phyloP scores from a whole-genome alignment of 2,888 invertebrate species.

The Clostera curtula region DNA sequence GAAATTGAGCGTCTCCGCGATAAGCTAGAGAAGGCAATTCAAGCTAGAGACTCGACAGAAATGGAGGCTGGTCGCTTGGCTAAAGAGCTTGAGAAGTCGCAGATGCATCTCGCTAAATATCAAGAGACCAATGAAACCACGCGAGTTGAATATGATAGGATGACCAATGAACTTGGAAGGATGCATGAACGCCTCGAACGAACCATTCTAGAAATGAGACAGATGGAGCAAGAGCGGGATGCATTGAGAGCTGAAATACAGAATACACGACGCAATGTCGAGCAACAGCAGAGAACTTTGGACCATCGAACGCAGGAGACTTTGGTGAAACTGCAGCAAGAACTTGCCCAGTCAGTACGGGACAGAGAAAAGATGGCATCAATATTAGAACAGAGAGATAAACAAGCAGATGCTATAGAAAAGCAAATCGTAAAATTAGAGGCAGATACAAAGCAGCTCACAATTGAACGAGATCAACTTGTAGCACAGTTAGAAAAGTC shows the following conservation, averaged over 20 bases:
- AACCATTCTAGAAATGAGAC: constrained; percentile 80
- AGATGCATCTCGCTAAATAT: constrained; percentile 87
- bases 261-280: constrained; percentile 77
- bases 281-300: constrained; percentile 78
- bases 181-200: constrained; percentile 88
- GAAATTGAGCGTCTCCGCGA: constrained; percentile 91
- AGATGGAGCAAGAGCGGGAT: constrained; percentile 84
- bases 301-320: constrained; percentile 84
- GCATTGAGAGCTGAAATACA: constrained; percentile 80
- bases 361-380: constrained; percentile 86
- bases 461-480: constrained; percentile 89
- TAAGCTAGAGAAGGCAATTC: constrained; percentile 89
- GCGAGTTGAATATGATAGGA: constrained; percentile 88
- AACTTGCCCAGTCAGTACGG: constrained; percentile 80
- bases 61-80: constrained; percentile 89
- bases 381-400: constrained; percentile 85
- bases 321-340: constrained; percentile 81
- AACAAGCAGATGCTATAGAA: constrained; percentile 87
- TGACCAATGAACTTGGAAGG: constrained; percentile 86
- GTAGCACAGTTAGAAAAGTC: constrained; percentile 93
- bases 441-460: constrained; percentile 88
- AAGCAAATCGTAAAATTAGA: constrained; percentile 90
- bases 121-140: constrained; percentile 88
- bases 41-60: constrained; percentile 87
- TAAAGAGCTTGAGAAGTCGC: constrained; percentile 90